phyloP scores from a whole-genome alignment of 2,113 vertebrate genomes.

The Anarhynchus alexandrinus region DNA sequence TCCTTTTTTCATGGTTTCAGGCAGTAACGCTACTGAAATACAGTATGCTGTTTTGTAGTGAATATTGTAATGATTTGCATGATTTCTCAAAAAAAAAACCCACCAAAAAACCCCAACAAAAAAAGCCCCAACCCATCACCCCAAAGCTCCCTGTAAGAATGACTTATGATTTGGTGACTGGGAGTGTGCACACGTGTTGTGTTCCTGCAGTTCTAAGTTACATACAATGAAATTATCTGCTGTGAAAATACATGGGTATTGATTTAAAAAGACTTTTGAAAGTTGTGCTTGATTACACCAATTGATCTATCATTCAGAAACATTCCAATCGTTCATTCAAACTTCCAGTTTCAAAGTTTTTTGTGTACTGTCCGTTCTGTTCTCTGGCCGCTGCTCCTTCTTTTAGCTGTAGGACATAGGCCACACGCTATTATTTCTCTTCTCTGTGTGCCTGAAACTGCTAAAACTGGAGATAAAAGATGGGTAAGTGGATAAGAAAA shows the following conservation, averaged over 20 bases:
- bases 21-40: neutral
- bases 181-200: rapidly evolving
- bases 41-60: neutral
- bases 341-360: too few species aligned
- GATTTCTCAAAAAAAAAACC: neutral
- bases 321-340: neutral
- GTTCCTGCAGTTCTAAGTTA: neutral
- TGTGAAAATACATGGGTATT: neutral
- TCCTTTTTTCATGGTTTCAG: neutral
- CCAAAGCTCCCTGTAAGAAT: neutral
- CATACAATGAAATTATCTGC: neutral
- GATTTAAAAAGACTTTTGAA: neutral
- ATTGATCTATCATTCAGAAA: neutral
- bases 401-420: neutral
- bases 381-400: neutral
- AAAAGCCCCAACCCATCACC: neutral
- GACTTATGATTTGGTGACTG: neutral
- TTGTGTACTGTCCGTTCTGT: neutral
- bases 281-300: neutral
- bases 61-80: neutral
- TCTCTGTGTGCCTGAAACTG: neutral
- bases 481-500: neutral
- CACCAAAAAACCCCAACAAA: neutral
- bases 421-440: neutral
- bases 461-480: neutral